Conservation (phyloP, 2,113 vertebrate genomes). For the Microcebus murinus region DNA sequence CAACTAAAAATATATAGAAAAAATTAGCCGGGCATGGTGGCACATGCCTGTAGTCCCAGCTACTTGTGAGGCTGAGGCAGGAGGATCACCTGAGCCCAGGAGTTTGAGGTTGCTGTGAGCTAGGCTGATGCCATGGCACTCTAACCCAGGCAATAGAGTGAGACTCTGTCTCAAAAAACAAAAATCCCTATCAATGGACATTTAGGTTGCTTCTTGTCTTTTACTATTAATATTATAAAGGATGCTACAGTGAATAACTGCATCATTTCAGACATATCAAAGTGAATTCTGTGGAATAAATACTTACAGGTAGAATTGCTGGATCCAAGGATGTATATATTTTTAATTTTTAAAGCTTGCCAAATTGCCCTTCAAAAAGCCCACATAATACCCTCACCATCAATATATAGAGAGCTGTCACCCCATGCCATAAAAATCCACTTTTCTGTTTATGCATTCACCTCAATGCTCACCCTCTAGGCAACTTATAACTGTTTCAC, state of each 20-base stretch:
- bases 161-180: too few relatives aligned
- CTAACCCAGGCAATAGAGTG: too few relatives aligned
- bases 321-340: not conserved
- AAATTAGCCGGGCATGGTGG: too few relatives aligned
- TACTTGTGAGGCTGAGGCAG: too few relatives aligned
- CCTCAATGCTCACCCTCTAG: not conserved
- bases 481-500: not conserved
- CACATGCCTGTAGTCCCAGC: too few relatives aligned
- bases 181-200: not conserved
- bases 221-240: not conserved
- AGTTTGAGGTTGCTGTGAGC: too few relatives aligned
- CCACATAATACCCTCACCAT: not conserved
- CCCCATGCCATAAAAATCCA: not conserved
- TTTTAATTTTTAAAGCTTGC: slow-evolving; percentile 19
- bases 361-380: not conserved
- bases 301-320: not conserved
- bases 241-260: not conserved
- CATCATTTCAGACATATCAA: not conserved
- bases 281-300: not conserved
- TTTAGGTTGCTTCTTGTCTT: not conserved
- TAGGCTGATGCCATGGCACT: too few relatives aligned
- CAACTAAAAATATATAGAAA: too few relatives aligned
- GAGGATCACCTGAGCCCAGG: too few relatives aligned
- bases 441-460: not conserved
- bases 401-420: not conserved